Percentiles rank a stretch among this genome's conserved stretches.
phyloP scores from a whole-genome alignment of 2,888 invertebrate genomes.

The Doris montereyensis region DNA sequence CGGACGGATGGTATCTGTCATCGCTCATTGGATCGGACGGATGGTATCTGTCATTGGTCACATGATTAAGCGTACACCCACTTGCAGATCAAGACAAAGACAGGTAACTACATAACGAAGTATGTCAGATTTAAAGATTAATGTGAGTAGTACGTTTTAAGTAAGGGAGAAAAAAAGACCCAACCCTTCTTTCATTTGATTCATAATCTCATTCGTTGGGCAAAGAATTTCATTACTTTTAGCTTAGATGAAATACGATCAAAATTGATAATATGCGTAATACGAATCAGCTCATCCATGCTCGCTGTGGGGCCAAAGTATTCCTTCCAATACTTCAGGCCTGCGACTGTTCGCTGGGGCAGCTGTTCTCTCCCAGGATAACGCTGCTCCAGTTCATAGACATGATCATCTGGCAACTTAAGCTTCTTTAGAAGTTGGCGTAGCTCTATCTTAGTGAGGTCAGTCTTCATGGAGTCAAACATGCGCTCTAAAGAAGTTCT shows the following conservation, averaged over 20 bases:
- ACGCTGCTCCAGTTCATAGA: constrained; percentile 64
- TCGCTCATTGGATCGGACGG: too few species aligned
- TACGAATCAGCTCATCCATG: constrained; percentile 65
- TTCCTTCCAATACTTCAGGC: constrained; percentile 64
- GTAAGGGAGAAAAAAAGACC: too few species aligned
- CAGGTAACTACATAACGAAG: too few species aligned
- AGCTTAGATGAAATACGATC: constrained; percentile 55
- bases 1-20: too few species aligned
- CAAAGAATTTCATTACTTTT: constrained; percentile 60
- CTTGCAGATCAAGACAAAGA: too few species aligned
- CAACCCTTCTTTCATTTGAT: too few species aligned
- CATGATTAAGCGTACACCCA: too few species aligned
- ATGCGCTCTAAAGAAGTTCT: constrained; percentile 66
- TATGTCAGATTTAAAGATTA: too few species aligned
- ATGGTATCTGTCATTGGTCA: too few species aligned
- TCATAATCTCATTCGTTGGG: constrained; percentile 58
- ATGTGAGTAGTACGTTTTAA: too few species aligned
- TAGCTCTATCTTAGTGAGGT: constrained; percentile 66
- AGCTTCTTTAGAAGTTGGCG: constrained; percentile 68
- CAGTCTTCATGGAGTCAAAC: constrained; percentile 61
- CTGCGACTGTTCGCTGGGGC: constrained; percentile 59
- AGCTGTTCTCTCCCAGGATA: constrained; percentile 66
- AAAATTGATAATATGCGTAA: constrained; percentile 67
- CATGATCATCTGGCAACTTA: constrained; percentile 62
- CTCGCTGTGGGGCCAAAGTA: constrained; percentile 59